These are phyloP conservation scores for Diorhabda elongata DNA, from an alignment of 1,140 invertebrate species.

Conservation along the genomic window DNA sequence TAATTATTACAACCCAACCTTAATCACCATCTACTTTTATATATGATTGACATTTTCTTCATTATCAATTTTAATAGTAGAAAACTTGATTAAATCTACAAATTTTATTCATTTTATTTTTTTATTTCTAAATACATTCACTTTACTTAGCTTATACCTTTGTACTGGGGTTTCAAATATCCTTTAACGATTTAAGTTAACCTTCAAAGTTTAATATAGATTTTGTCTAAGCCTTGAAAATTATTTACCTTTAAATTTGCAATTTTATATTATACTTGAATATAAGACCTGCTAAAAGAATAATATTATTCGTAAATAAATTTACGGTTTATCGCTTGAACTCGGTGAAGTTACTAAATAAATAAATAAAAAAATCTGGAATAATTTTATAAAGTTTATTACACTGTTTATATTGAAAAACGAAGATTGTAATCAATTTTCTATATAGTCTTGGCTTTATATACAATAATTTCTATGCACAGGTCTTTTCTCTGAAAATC, in stretches of 20 bases:
- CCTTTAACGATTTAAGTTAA: slow-evolving; percentile 54
- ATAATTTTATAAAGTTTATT: too few relatives aligned
- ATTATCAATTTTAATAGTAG: slow-evolving; percentile 14
- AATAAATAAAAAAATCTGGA: too few relatives aligned
- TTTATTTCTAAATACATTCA: slow-evolving; percentile 42
- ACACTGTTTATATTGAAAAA: too few relatives aligned
- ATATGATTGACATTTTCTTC: slow-evolving; percentile 36
- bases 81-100: slow-evolving; percentile 4
- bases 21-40: slow-evolving; percentile 51
- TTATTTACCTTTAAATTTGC: slow-evolving; percentile 54
- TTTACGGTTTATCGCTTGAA: too few relatives aligned
- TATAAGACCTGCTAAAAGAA: too few relatives aligned
- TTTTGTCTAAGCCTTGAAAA: slow-evolving; percentile 50
- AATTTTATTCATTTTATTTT: slow-evolving; percentile 16
- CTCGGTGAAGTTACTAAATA: too few relatives aligned
- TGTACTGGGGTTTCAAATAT: slow-evolving; percentile 44
- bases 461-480: too few relatives aligned
- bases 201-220: slow-evolving; percentile 57
- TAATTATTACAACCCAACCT: slow-evolving; percentile 46
- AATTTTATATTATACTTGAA: too few relatives aligned
- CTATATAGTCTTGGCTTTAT: too few relatives aligned
- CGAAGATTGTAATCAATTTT: too few relatives aligned
- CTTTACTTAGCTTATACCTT: slow-evolving; percentile 41
- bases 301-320: too few relatives aligned
- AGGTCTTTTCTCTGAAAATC: too few relatives aligned